Percentiles rank a stretch among this genome's conserved stretches.
phyloP scores from a whole-genome alignment of 2,888 invertebrate genomes.

The Microdon myrmicae region DNA sequence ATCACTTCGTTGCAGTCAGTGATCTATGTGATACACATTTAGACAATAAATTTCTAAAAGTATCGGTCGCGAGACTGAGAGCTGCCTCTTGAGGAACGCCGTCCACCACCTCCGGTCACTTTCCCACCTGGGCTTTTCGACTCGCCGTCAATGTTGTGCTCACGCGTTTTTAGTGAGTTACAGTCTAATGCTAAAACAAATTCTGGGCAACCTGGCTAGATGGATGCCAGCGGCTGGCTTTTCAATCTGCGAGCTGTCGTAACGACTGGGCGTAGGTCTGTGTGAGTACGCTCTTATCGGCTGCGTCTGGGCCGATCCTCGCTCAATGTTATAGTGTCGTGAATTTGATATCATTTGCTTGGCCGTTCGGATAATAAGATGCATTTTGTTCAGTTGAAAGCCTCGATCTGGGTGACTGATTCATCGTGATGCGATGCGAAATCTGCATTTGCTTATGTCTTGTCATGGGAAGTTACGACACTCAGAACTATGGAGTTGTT shows the following conservation, averaged over 20 bases:
- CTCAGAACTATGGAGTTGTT: no score
- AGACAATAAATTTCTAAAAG: constrained; percentile 44
- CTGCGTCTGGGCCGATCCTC: constrained; percentile 27
- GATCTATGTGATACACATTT: constrained; percentile 50
- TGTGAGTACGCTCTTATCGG: constrained; percentile 32
- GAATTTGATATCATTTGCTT: no score
- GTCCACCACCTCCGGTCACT: no score
- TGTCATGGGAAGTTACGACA: no score
- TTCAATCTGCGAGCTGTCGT: constrained; percentile 39
- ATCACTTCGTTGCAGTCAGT: constrained; percentile 30
- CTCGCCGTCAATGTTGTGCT: constrained; percentile 1
- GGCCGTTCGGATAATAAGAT: no score
- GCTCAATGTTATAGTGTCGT: no score
- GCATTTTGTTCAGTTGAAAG: no score
- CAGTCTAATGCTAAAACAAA: constrained; percentile 49
- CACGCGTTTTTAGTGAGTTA: constrained; percentile 29
- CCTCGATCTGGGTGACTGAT: no score
- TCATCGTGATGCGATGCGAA: no score
- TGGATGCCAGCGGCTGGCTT: constrained; percentile 47
- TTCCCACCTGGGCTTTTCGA: constrained; percentile 22
- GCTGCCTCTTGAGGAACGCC: no score
- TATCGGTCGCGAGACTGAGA: constrained; percentile 34
- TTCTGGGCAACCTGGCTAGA: constrained; percentile 41
- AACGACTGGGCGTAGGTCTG: neutral
- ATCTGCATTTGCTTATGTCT: no score